phyloP scores from a whole-genome alignment of 2,797 vertebrate genomes.

The Amphiprion clarkii region DNA sequence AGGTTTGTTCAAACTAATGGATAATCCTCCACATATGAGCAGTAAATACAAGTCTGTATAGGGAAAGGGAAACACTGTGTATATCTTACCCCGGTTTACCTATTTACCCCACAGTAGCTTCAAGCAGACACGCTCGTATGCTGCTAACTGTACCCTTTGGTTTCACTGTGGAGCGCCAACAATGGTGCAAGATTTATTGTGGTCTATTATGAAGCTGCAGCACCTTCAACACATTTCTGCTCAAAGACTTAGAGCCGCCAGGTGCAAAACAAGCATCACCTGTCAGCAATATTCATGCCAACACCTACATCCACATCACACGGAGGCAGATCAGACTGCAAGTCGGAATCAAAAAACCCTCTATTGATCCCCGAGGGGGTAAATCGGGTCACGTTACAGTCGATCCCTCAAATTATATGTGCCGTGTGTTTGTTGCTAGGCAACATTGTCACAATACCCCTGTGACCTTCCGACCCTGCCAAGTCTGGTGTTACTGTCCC shows the following conservation, averaged over 20 bases:
- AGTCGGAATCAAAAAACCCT: not conserved
- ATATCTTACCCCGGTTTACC: too few species aligned
- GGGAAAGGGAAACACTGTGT: too few species aligned
- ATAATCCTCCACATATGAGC: too few species aligned
- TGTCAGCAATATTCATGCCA: slow-evolving; percentile 40
- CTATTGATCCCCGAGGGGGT: too few species aligned
- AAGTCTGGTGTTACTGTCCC: slow-evolving; percentile 68
- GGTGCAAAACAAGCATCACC: slow-evolving; percentile 53
- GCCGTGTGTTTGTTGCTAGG: slow-evolving; percentile 71
- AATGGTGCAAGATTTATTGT: slow-evolving; percentile 42
- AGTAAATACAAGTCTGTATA: too few species aligned
- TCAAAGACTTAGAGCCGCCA: slow-evolving; percentile 30
- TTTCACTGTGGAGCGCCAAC: slow-evolving; percentile 23
- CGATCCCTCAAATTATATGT: slow-evolving; percentile 14
- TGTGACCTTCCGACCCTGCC: slow-evolving; percentile 80
- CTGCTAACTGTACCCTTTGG: slow-evolving; percentile 13
- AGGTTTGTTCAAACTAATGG: too few species aligned
- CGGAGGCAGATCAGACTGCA: slow-evolving; percentile 6
- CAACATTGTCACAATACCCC: slow-evolving; percentile 75
- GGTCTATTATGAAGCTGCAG: slow-evolving; percentile 34
- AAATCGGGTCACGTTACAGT: too few species aligned
- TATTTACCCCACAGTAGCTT: slow-evolving; percentile 4
- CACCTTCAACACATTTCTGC: slow-evolving; percentile 37
- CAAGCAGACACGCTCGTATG: not conserved
- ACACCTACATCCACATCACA: slow-evolving; percentile 38